Base-by-base conservation (phyloP, 2,113 vertebrate genomes). In the Athene noctua region DNA sequence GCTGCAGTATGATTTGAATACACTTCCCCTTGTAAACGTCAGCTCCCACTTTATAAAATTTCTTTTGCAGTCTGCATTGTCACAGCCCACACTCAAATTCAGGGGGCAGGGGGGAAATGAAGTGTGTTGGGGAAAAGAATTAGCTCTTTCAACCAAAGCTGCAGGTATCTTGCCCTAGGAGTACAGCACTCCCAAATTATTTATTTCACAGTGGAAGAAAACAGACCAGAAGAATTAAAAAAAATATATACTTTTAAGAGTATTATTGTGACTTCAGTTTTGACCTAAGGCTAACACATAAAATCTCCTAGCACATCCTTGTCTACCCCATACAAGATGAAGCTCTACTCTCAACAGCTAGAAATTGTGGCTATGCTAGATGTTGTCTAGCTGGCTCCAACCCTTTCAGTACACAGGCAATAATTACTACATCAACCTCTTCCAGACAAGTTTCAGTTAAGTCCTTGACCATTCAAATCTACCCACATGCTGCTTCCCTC, bases 1-100 rank as follows among this genome's bases (percentile, higher is more conserved):
- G 18, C 7, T 82, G 47, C n/a, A 52, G 40, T 34, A 52, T 49
- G 22, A 14, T 23, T 30, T 44, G 40, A 71, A 29, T 54, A 34
- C 9, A 5, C 0, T 1, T 67, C 49, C 27, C 42, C 51, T 54
- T 1, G 2, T n/a, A 40, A 91, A 47, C 1, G 9, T 13, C 38
- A 21, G 20, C 58, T 79, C 38, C 29, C 10, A 3, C 32, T 77
- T 55, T 20, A 54, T 6, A 42, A n/a, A 38, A 46, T 65, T 72
- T 38, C 25, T 67, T 78, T 59, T 42, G 12, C 29, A 78, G 29
- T 15, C 5, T 1, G 0, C 9, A 1, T 2, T 58, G 27, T 25
- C 42, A n/a, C 25, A 81, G 59, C 46, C 19, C 55, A 42, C 4
- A 3, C 26, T 52, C 54, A 42, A 52, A 61, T 10, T 40, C 20